These are phyloP conservation scores for Meloidogyne exigua DNA, from an alignment of 1,140 invertebrate species.

Conservation along the genomic window DNA sequence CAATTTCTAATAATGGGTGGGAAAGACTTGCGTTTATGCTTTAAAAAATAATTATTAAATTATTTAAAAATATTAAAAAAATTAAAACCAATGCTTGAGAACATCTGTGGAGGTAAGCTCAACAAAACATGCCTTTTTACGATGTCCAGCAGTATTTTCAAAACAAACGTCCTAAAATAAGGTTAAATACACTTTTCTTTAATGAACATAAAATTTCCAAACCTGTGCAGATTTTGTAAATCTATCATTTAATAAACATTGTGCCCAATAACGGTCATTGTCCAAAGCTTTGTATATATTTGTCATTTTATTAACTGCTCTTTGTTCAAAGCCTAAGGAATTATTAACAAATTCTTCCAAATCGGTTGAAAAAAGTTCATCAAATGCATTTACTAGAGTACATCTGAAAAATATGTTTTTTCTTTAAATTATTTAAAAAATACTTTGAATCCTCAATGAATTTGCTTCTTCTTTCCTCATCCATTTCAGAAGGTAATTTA, in stretches of 20 bases:
- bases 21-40: constrained; percentile 47
- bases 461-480: constrained; percentile 33
- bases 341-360: constrained; percentile 3
- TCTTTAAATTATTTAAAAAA: neutral
- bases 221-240: constrained; percentile 57
- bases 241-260: constrained; percentile 50
- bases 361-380: constrained; percentile 43
- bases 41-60: too few relatives aligned
- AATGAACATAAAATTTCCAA: neutral
- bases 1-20: constrained; percentile 65
- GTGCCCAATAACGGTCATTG: constrained; percentile 58
- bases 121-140: constrained; percentile 74
- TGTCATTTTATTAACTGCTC: constrained; percentile 42
- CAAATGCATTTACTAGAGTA: constrained; percentile 32
- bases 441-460: constrained; percentile 48
- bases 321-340: constrained; percentile 39
- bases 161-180: constrained; percentile 70
- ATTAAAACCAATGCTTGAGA: constrained; percentile 57
- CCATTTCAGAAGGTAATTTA: constrained; percentile 11
- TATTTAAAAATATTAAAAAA: constrained; percentile 26
- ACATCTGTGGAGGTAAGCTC: constrained; percentile 69
- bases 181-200: neutral
- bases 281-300: constrained; percentile 54
- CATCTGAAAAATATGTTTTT: constrained; percentile 21
- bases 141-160: constrained; percentile 73